Percentiles rank a stretch among this genome's conserved stretches.
Evolutionary conservation across 1,140 invertebrate genomes (phyloP).

Genomic region (Drosophila quadrilineata): DNA sequence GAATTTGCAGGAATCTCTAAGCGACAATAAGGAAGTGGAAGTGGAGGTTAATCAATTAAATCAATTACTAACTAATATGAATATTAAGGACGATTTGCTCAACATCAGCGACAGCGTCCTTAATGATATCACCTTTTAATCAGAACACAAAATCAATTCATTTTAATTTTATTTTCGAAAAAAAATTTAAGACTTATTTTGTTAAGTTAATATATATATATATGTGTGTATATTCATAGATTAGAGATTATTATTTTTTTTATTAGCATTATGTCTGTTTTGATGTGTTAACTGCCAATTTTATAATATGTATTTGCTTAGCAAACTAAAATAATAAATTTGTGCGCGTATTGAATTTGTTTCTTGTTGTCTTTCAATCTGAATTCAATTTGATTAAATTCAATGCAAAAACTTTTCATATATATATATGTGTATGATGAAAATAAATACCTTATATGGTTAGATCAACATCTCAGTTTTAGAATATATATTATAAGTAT

Average conservation of each 20-base stretch:
- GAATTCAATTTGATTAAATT: slow-evolving; percentile 44
- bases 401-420: too few species aligned
- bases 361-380: background rate
- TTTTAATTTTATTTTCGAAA: slow-evolving; percentile 4
- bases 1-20: slow-evolving; percentile 29
- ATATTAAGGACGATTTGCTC: slow-evolving; percentile 41
- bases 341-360: too few species aligned
- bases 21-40: slow-evolving; percentile 15
- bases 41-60: slow-evolving; percentile 26
- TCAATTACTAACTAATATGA: background rate
- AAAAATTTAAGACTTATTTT: slow-evolving; percentile 16
- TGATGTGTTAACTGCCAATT: background rate
- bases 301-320: slow-evolving; percentile 7
- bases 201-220: background rate
- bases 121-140: slow-evolving; percentile 59
- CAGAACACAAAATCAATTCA: background rate
- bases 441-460: slow-evolving; percentile 21
- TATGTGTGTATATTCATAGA: too few species aligned
- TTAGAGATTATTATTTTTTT: too few species aligned
- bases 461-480: too few species aligned
- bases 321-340: background rate
- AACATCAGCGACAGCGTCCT: slow-evolving; percentile 71
- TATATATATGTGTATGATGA: slow-evolving; percentile 13
- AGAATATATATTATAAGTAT: too few species aligned
- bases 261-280: slow-evolving; percentile 1